Conservation (phyloP, 2,113 vertebrate genomes). For the Lonchura striata region DNA sequence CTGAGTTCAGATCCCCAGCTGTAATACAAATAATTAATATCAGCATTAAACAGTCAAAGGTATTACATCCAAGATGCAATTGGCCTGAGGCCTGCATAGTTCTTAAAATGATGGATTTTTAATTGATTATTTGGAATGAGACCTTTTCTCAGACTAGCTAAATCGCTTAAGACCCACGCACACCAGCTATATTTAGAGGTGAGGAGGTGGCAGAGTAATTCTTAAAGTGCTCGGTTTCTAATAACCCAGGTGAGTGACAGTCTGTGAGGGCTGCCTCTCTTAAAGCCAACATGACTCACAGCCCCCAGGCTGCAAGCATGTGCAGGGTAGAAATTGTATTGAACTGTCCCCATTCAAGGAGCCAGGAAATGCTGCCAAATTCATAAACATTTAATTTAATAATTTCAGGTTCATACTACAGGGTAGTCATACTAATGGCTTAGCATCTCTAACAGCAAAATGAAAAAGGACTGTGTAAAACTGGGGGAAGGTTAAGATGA, state of each 20-base stretch:
- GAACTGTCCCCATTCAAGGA: constrained; percentile 60
- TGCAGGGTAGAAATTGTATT: constrained; percentile 50
- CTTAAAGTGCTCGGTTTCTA: constrained; percentile 71
- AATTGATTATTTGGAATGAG: constrained; percentile 68
- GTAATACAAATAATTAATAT: constrained; percentile 51
- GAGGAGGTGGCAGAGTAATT: constrained; percentile 71
- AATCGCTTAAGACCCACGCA: constrained; percentile 56
- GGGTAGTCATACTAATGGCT: not conserved
- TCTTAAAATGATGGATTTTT: constrained; percentile 64
- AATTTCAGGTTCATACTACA: constrained; percentile 51
- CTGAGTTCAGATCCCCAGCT: not conserved
- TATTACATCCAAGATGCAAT: constrained; percentile 41
- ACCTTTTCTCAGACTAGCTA: constrained; percentile 50
- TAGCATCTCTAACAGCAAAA: not conserved
- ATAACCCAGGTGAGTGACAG: constrained; percentile 74
- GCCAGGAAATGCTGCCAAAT: constrained; percentile 25
- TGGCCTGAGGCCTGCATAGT: constrained; percentile 38
- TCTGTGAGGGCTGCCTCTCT: constrained; percentile 65
- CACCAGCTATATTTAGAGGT: constrained; percentile 73
- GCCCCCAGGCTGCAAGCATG: constrained; percentile 29
- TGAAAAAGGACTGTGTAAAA: not conserved
- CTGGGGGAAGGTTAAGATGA: not conserved
- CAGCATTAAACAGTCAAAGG: constrained; percentile 43
- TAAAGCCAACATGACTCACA: constrained; percentile 71
- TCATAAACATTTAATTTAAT: constrained; percentile 21